Conservation (phyloP, 1,140 invertebrate genomes). For the Rhopalosiphum padi region DNA sequence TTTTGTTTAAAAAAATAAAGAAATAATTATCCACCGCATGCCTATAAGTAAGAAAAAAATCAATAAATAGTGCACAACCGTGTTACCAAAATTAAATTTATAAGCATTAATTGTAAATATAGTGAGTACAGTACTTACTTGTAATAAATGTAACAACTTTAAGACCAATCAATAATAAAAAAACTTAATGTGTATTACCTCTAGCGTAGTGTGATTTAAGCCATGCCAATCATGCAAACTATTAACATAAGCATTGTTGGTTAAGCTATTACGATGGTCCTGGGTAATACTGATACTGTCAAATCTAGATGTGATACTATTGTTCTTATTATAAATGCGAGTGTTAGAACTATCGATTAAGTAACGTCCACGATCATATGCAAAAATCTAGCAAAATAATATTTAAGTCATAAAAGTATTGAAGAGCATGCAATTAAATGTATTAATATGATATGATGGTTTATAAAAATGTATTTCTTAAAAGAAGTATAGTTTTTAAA, state of each 20-base stretch:
- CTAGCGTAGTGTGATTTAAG: slow-evolving; percentile 49
- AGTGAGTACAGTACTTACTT: background rate
- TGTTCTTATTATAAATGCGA: slow-evolving; percentile 27
- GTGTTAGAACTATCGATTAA: slow-evolving; percentile 42
- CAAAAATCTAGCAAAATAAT: slow-evolving; percentile 51
- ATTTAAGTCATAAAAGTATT: slow-evolving; percentile 58
- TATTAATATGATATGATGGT: background rate
- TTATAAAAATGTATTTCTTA: slow-evolving; percentile 9
- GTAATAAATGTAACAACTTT: background rate
- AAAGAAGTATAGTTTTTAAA: slow-evolving; percentile 17
- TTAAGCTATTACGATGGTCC: slow-evolving; percentile 49
- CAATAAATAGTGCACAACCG: background rate
- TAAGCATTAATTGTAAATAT: background rate
- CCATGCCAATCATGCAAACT: slow-evolving; percentile 34
- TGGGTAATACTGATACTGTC: slow-evolving; percentile 40
- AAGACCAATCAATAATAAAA: background rate
- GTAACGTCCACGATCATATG: slow-evolving; percentile 31
- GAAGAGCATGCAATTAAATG: slow-evolving; percentile 30
- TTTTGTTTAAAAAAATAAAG: background rate
- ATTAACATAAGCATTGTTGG: slow-evolving; percentile 35
- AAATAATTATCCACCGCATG: background rate
- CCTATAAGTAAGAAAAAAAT: background rate
- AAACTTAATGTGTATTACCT: slow-evolving; percentile 34
- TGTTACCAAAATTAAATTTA: background rate
- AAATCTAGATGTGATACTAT: slow-evolving; percentile 26